phyloP scores from a whole-genome alignment of 2,888 invertebrate species.

The Drosophila niveifrons region DNA sequence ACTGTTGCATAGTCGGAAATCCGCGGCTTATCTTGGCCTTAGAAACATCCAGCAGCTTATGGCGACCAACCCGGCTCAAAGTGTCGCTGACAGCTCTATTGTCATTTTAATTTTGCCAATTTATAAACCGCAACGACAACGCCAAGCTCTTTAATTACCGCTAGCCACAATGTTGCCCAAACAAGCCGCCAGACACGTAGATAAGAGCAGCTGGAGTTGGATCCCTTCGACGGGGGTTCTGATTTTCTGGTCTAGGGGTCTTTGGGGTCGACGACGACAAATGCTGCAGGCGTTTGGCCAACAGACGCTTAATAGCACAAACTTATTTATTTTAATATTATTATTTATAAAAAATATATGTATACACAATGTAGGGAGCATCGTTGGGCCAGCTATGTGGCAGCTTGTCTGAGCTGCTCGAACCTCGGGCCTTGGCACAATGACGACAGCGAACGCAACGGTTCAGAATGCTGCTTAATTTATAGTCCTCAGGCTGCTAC shows the following conservation, averaged over 20 bases:
- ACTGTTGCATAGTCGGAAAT: slow-evolving; percentile 35
- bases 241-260: slow-evolving; percentile 4
- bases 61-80: slow-evolving; percentile 65
- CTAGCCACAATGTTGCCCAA: slow-evolving; percentile 60
- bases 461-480: slow-evolving; percentile 64
- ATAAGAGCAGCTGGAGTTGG: slow-evolving; percentile 52
- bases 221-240: neutral
- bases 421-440: slow-evolving; percentile 39
- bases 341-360: slow-evolving; percentile 60
- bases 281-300: slow-evolving; percentile 59
- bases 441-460: slow-evolving; percentile 57
- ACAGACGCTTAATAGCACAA: slow-evolving; percentile 71
- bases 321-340: slow-evolving; percentile 79
- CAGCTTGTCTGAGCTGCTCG: slow-evolving; percentile 23
- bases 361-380: slow-evolving; percentile 56
- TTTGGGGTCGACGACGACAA: slow-evolving; percentile 49
- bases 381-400: slow-evolving; percentile 14
- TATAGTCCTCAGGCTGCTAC: slow-evolving; percentile 65
- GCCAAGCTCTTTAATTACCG: slow-evolving; percentile 71
- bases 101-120: slow-evolving; percentile 75
- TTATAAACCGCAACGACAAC: slow-evolving; percentile 67
- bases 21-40: slow-evolving; percentile 34
- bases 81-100: slow-evolving; percentile 75
- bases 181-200: slow-evolving; percentile 60
- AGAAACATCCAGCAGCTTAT: slow-evolving; percentile 16